These are phyloP conservation scores for Sporophila hypoxantha DNA, from an alignment of 2,113 vertebrate species.

Conservation along the genomic window DNA sequence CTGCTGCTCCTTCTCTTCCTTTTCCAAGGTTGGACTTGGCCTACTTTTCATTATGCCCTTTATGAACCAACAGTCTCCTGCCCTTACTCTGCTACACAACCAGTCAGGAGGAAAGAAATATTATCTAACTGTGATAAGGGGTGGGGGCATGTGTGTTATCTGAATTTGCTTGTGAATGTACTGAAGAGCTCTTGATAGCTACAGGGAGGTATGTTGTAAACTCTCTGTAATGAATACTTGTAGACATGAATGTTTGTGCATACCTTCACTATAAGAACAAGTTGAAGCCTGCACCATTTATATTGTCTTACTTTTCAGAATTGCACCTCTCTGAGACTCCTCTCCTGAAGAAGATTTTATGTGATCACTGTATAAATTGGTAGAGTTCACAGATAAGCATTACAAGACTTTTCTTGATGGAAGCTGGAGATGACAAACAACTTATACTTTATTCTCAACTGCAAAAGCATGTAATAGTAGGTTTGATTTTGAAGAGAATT, in stretches of 20 bases:
- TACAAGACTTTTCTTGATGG: background rate
- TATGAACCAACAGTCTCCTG: background rate
- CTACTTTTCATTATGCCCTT: background rate
- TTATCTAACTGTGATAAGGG: background rate
- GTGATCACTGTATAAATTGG: background rate
- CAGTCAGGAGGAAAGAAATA: background rate
- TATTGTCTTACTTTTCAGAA: constrained; percentile 48
- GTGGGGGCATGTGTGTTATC: background rate
- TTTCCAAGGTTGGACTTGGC: background rate
- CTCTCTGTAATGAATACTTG: constrained; percentile 57
- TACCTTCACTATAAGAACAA: constrained; percentile 55
- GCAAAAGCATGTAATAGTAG: background rate
- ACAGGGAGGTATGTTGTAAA: constrained; percentile 56
- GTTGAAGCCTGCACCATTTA: constrained; percentile 46
- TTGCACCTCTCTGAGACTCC: constrained; percentile 43
- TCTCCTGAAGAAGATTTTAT: constrained; percentile 2
- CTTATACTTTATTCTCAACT: background rate
- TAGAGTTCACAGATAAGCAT: background rate
- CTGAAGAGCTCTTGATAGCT: constrained; percentile 56
- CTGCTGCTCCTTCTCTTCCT: background rate
- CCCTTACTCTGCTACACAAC: background rate
- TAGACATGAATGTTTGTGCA: constrained; percentile 66
- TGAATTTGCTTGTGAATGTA: constrained; percentile 52
- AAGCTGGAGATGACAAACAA: background rate
- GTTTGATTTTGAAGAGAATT: background rate